These are phyloP conservation scores for Meandrina meandrites DNA, from an alignment of 92 coral and sea anemone genomes.

Conservation along the genomic window DNA sequence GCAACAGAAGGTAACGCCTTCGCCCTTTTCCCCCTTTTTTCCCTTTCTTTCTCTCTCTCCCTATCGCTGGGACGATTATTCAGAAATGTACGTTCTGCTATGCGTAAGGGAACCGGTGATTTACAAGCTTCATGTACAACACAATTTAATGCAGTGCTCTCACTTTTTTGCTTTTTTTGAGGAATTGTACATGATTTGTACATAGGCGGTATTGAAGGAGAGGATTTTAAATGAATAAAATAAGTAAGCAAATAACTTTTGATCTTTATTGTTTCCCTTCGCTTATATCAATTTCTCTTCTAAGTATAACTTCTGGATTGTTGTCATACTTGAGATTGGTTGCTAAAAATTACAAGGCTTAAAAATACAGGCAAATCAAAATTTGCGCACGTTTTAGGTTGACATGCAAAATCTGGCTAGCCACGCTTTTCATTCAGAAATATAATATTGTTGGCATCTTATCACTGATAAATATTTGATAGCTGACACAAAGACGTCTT, in stretches of 20 bases:
- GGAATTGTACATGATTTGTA: not conserved
- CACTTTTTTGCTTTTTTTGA: not conserved
- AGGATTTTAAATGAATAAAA: not conserved
- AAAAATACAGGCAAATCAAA: not conserved
- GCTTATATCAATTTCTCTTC: not conserved
- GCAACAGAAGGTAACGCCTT: not conserved
- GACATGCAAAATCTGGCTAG: not conserved
- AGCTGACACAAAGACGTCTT: not conserved
- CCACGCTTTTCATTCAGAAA: not conserved
- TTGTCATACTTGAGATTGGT: constrained; percentile 1
- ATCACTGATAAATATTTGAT: not conserved
- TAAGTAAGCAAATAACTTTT: not conserved
- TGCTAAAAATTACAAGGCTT: not conserved
- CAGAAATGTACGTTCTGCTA: no score
- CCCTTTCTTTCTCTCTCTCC: not conserved
- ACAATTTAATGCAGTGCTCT: not conserved
- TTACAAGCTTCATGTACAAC: no score
- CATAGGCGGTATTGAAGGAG: not conserved
- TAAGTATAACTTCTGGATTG: not conserved
- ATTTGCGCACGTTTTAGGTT: not conserved
- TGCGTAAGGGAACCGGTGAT: no score
- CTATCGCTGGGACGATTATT: not conserved
- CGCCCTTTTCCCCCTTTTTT: not conserved
- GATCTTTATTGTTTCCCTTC: not conserved
- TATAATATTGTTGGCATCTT: not conserved